Evolutionary conservation across 2,888 invertebrate genomes (phyloP), one percentile per base, ranked within the genome.

Genomic region (Drosophila trichaetosa): DNA sequence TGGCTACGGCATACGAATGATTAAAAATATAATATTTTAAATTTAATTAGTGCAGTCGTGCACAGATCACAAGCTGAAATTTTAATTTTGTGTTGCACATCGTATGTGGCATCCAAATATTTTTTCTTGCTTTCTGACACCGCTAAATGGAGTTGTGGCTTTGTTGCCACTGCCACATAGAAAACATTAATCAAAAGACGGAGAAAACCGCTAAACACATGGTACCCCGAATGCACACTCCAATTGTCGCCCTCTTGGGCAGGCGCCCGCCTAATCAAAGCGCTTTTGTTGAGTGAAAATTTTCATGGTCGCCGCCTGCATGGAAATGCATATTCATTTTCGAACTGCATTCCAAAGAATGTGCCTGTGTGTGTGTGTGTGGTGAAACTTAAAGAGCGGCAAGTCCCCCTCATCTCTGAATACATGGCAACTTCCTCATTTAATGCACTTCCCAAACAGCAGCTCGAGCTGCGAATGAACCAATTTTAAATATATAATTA

Each of bases 201-300:
- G 31, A 51, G 36, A 60, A 70, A 56, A 67, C 77, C 77, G 74
- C 71, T 78, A 56, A 21, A 46, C 62, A 77, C 53, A 33, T 71
- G 69, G 69, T 46, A 60, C 11, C 7, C 38, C 27, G 8, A 54
- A 36, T 27, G 54, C 58, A 51, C 51, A 51, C 34, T 48, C 21
- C 29, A 38, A 40, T 33, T 10, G 51, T 24, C n/a, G 59, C 71
- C 51, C 53, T 33, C 24, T 29, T 36, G 13, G 21, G 56, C 16
- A 33, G 53, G 31, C n/a, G 57, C 73, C 56, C 63, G 60, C 56
- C 68, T 61, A 81, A 83, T 79, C 84, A 76, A 66, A 70, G 73
- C 79, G 78, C 54, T 73, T 80, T 78, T 78, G 82, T 69, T 82
- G 73, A 72, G 82, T 83, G 84, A 82, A 73, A 76, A 80, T 73